Percentiles rank a stretch among this genome's conserved stretches.
Conservation (phyloP, 2,113 vertebrate species). For the Lipophrys pholis region DNA sequence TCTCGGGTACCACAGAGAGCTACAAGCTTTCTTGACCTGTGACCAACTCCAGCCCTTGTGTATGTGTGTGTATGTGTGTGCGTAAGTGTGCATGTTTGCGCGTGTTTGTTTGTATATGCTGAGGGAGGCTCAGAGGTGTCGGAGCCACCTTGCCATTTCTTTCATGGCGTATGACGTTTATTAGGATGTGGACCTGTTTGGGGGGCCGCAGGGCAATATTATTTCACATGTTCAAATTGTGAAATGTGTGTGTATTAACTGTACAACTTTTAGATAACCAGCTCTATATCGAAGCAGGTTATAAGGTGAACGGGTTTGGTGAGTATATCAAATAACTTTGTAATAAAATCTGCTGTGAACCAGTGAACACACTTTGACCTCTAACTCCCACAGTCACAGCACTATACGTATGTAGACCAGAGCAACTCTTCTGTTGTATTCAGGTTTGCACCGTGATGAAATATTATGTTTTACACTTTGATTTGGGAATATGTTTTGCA, state of each 20-base stretch:
- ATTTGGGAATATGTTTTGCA: conserved; percentile 3
- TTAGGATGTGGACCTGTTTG: conserved; percentile 82
- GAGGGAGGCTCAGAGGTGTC: conserved; percentile 83
- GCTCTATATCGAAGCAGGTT: conserved; percentile 53
- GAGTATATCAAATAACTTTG: conserved; percentile 69
- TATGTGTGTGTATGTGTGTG: background rate
- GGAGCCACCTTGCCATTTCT: conserved; percentile 77
- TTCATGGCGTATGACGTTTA: conserved; percentile 84
- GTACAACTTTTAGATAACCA: conserved; percentile 63
- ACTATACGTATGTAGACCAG: conserved; percentile 47
- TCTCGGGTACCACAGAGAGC: conserved; percentile 81
- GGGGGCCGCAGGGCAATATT: conserved; percentile 84
- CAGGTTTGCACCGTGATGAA: conserved; percentile 3
- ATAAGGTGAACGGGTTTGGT: conserved; percentile 61
- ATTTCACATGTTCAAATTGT: conserved; percentile 75
- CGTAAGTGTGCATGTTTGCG: background rate
- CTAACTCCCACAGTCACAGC: conserved; percentile 49
- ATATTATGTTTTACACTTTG: conserved; percentile 2
- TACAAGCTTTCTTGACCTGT: conserved; percentile 84
- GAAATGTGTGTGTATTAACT: conserved; percentile 39
- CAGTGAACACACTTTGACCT: conserved; percentile 66
- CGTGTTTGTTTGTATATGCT: conserved; percentile 22
- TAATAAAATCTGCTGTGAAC: conserved; percentile 68
- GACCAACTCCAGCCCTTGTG: conserved; percentile 65
- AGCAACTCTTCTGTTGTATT: conserved; percentile 40